These are phyloP conservation scores for Planococcus citri DNA, from an alignment of 1,140 invertebrate species.

Conservation along the genomic window DNA sequence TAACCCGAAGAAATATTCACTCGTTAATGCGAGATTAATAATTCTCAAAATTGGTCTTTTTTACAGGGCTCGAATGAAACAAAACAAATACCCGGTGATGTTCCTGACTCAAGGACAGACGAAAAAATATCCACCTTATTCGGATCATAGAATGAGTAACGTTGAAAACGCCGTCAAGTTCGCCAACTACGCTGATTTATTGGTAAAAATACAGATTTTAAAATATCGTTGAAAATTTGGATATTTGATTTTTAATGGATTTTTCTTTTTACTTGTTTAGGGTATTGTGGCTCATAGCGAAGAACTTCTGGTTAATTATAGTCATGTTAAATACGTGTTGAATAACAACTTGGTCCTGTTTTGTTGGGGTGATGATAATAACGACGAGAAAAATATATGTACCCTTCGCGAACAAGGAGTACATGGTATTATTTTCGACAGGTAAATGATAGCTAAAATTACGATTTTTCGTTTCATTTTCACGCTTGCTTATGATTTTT, in stretches of 20 bases:
- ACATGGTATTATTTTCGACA: constrained; percentile 12
- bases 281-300: constrained; percentile 87
- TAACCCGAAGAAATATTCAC: too few relatives aligned
- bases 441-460: neutral
- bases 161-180: constrained; percentile 71
- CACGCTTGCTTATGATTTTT: neutral
- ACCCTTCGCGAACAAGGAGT: neutral
- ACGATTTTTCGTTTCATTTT: neutral
- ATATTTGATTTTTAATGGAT: neutral
- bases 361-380: constrained; percentile 94
- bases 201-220: constrained; percentile 35
- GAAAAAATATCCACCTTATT: constrained; percentile 63
- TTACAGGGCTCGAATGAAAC: constrained; percentile 63
- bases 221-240: neutral
- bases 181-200: constrained; percentile 60
- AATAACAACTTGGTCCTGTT: constrained; percentile 73
- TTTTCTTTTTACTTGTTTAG: constrained; percentile 29
- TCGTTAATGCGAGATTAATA: too few relatives aligned
- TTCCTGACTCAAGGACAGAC: constrained; percentile 82
- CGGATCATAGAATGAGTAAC: constrained; percentile 65
- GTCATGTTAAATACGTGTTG: constrained; percentile 54
- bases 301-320: constrained; percentile 70
- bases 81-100: constrained; percentile 89
- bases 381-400: constrained; percentile 32
- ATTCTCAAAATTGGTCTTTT: neutral